Base-by-base conservation (phyloP, 2,888 invertebrate species). In the Zeuzera pyrina region DNA sequence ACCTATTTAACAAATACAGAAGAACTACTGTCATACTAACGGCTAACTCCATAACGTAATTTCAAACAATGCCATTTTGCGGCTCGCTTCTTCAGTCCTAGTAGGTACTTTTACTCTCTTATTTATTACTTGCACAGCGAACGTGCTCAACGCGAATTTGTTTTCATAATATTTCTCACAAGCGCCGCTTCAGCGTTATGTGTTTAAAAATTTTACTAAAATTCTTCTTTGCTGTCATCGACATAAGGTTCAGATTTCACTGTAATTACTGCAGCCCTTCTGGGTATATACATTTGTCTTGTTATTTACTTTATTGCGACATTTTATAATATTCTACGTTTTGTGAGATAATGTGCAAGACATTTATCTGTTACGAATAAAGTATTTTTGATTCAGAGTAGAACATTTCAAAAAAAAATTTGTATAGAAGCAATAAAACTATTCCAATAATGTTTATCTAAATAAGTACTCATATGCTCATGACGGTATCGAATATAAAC, bases 71-170 rank as follows among this genome's bases (percentile, higher is more conserved):
- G 56, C 68, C 59, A 70, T 77, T 71, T 62, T 60, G 62, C 54
- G 62, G 69, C 52, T 56, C 55, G 57, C 61, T 61, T 57, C 57
- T 53, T 52, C 51, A 49, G 42, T 57, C 51, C 50, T 55, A 57
- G 50, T 56, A 52, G 39, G 55, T 48, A 57, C 67, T 69, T 61
- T 62, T 71, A 57, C 63, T 28, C 67, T 64, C 57, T 74, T 78
- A 79, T 79, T 79, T 81, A 81, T 78, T 77, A 77, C 78, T 71
- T 61, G 67, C 66, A 63, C 74, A 65, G 65, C 62, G 69, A 71
- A 81, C 79, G 79, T 78, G 79, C 77, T 77, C 76, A 72, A 68
- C 72, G 60, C 67, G 73, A 81, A 79, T 81, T 81, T 81, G 81
- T 81, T 79, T 77, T 74, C 81, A 78, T 79, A 81, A 81, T 79